Conservation (phyloP, 2,888 invertebrate genomes). For the Nudaria mundana region DNA sequence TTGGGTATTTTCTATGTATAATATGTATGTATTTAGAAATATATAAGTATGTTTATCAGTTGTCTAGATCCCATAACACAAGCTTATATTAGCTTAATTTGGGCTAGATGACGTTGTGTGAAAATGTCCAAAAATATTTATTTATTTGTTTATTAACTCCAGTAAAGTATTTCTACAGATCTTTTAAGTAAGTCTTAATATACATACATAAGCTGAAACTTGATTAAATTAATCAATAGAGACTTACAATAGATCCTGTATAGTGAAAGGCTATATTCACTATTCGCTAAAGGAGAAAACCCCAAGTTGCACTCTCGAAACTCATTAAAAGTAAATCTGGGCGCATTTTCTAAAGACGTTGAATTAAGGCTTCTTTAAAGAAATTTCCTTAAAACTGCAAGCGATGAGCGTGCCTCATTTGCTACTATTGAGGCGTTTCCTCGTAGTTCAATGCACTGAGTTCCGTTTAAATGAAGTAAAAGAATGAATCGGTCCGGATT, state of each 20-base stretch:
- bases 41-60: too few species aligned
- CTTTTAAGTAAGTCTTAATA: too few species aligned
- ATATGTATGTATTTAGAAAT: too few species aligned
- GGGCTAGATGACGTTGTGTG: too few species aligned
- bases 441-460: conserved; percentile 55
- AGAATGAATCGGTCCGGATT: conserved; percentile 54
- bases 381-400: conserved; percentile 72
- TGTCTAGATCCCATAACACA: too few species aligned
- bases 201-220: conserved; percentile 7
- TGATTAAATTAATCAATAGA: conserved; percentile 41
- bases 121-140: too few species aligned
- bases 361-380: conserved; percentile 72
- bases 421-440: conserved; percentile 69
- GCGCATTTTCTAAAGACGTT: conserved; percentile 76
- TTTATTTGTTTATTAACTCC: too few species aligned
- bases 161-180: too few species aligned
- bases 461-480: conserved; percentile 59
- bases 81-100: too few species aligned
- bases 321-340: conserved; percentile 80
- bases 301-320: conserved; percentile 71
- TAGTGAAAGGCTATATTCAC: conserved; percentile 47
- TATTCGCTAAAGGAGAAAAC: conserved; percentile 73
- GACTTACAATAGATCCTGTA: conserved; percentile 39
- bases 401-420: conserved; percentile 73
- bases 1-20: too few species aligned